phyloP scores from a whole-genome alignment of 2,797 vertebrate species.

The Danio tinwini region DNA sequence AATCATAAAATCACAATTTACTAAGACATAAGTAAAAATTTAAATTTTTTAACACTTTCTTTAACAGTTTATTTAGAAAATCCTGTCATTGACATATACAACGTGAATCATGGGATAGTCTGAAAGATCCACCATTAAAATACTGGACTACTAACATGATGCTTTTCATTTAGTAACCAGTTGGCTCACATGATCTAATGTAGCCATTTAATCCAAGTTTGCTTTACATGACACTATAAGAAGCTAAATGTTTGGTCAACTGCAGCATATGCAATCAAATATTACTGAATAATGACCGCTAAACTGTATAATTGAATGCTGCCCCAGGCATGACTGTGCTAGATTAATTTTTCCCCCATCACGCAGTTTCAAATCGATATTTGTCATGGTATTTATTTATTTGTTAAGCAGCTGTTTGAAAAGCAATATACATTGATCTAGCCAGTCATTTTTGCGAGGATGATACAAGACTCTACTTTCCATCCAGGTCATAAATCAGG shows the following conservation, averaged over 20 bases:
- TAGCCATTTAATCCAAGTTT: background rate
- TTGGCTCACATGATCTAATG: background rate
- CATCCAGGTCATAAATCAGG: background rate
- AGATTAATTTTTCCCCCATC: background rate
- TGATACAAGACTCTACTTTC: background rate
- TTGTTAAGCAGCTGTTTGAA: background rate
- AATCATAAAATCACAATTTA: no score
- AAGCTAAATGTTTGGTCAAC: no score
- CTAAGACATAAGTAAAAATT: no score
- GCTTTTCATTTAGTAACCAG: slow-evolving; percentile 16
- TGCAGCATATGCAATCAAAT: no score
- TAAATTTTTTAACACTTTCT: no score
- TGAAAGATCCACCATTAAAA: no score
- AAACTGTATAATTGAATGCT: no score
- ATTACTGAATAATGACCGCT: no score
- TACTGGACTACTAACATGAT: background rate
- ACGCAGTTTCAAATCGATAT: background rate
- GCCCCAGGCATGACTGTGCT: background rate
- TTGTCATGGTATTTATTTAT: background rate
- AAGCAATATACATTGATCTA: background rate
- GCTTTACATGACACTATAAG: no score
- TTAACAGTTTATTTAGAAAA: no score
- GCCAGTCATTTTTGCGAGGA: background rate
- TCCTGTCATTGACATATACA: no score
- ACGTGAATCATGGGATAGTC: no score